Evolutionary conservation across 2,797 vertebrate species (phyloP), one percentile per base, ranked within the genome.

Genomic region (Rhinichthys osculus): DNA sequence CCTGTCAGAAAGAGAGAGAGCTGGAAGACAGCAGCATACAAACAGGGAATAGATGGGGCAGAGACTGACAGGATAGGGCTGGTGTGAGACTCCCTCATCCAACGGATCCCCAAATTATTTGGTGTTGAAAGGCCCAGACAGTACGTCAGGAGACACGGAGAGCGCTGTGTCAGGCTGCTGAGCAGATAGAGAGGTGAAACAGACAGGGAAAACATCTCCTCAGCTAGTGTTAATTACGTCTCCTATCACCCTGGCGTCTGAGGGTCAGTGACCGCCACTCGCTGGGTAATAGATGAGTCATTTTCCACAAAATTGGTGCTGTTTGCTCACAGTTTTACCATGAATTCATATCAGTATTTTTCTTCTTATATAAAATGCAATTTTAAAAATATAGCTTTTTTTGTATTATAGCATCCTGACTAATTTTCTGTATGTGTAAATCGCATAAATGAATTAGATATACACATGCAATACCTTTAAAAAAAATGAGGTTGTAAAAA

Each of bases 11-110:
- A 77, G 52, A 86, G 44, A 87, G 62, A 21, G 47, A 88, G 72
- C 89, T 83, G 90, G 82, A 90, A 86, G 90, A 89, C 89, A 88
- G 47, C 52, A 47, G 87, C 86, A 78, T 73, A 92, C 35, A 86
- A 88, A 76, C 42, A 79, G 21, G 27, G 83, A 78, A 52, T 9
- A 21, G 17, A 52, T 80, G 33, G 54, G 30, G 67, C 77, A 64
- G 54, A 66, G 44, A 73, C 67, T 85, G 84, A 73, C 30, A 69
- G 59, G n/a, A 44, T 17, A 54, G 19, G 47, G 47, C 54, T 59
- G 72, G 17, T 78, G 73, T 62, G 69, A 62, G 64, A 44, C n/a
- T 82, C 19, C 17, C 85, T 64, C 85, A 62, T 88, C 79, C 79
- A 52, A 72, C 23, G 35, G 82, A 78, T 81, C 81, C 78, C 77